These are phyloP conservation scores for Antheraea pernyi DNA, from an alignment of 1,140 invertebrate genomes.

Conservation along the genomic window DNA sequence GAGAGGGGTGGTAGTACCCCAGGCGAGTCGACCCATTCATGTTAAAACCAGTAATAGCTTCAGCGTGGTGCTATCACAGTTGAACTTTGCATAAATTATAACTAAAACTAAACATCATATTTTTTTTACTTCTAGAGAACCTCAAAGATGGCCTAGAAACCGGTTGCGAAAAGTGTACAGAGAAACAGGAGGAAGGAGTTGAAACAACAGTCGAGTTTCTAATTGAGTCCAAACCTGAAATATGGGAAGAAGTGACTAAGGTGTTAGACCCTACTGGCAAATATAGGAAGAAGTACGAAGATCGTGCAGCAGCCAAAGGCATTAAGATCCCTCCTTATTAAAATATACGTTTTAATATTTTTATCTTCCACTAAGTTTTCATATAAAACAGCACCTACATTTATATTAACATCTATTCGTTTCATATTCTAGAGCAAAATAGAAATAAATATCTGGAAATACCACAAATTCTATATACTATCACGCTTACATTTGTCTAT, in stretches of 20 bases:
- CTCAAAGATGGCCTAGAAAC: slow-evolving; percentile 72
- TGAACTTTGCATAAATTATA: no score
- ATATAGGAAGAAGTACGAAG: slow-evolving; percentile 80
- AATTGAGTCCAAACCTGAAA: slow-evolving; percentile 79
- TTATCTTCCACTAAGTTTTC: not conserved
- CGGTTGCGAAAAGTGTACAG: slow-evolving; percentile 26
- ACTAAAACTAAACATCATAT: not conserved
- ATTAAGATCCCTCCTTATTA: slow-evolving; percentile 39
- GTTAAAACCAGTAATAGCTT: no score
- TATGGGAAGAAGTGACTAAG: slow-evolving; percentile 79
- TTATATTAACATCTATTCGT: not conserved
- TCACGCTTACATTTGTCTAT: no score
- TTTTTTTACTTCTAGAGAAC: slow-evolving; percentile 55
- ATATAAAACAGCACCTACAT: not conserved
- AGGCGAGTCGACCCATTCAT: no score
- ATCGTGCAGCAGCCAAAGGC: slow-evolving; percentile 68
- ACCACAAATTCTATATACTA: not conserved
- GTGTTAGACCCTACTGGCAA: slow-evolving; percentile 82
- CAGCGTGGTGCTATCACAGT: no score
- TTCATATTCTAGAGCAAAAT: not conserved
- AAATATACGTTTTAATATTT: no score
- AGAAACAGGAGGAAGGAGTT: slow-evolving; percentile 76
- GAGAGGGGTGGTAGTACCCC: no score
- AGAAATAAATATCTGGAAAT: not conserved
- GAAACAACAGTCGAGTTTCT: slow-evolving; percentile 76